Conservation (phyloP, 2,888 invertebrate species). For the Scrobipalpa atriplicella region DNA sequence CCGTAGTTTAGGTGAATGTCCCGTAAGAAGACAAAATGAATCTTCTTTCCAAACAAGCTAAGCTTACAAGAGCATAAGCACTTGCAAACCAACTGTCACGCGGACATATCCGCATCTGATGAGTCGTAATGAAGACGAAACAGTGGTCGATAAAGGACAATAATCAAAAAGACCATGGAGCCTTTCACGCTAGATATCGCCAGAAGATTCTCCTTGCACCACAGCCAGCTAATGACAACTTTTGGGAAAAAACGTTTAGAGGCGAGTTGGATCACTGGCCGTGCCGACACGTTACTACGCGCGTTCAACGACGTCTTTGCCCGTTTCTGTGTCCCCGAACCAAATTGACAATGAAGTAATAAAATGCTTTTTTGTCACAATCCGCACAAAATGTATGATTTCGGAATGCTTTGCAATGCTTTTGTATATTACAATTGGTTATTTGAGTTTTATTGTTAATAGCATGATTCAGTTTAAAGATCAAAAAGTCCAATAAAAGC, state of each 20-base stretch:
- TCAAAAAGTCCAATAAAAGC: no score
- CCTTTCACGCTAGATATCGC: no score
- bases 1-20: no score
- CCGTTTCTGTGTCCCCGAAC: not conserved
- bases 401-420: not conserved
- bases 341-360: slow-evolving; percentile 19
- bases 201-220: not conserved
- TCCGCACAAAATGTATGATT: slow-evolving; percentile 1
- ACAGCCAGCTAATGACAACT: slow-evolving; percentile 60
- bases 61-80: no score
- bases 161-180: no score
- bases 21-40: no score
- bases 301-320: not conserved
- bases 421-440: not conserved
- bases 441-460: not conserved
- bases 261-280: slow-evolving; percentile 18
- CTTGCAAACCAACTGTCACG: no score
- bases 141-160: no score
- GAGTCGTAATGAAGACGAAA: no score
- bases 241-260: slow-evolving; percentile 72
- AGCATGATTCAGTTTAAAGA: not conserved
- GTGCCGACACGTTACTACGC: slow-evolving; percentile 10
- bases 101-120: no score
- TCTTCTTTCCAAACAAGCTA: no score
- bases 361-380: not conserved